Base-by-base conservation (phyloP, 1,140 invertebrate genomes). In the Psix sp. region DNA sequence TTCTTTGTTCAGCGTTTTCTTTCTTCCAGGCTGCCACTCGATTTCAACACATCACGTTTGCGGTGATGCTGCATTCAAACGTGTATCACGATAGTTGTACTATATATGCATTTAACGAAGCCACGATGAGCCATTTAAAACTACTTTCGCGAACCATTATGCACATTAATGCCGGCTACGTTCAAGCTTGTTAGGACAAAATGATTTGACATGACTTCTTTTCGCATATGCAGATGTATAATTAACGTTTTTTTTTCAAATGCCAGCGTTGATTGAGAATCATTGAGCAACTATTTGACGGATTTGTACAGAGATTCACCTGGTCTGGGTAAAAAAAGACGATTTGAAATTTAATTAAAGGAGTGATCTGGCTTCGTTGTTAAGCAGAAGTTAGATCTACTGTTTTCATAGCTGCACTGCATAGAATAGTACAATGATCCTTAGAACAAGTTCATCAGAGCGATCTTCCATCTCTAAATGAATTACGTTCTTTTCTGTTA, bases 21-120 rank as follows among this genome's bases (percentile, higher is more conserved):
- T 65, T 52, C 51, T 60, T 46, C 35, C 42, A 45, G 18, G 33
- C 38, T 62, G 46, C 40, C 45, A 46, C 68, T 67, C 73, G 73
- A 66, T 75, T 75, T 75, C 73, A 54, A 70, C 60, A 70, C 42
- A 66, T 54, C 65, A 38, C 54, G 40, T 18, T 73, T 46, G 31
- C 51, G 48, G 54, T 20, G 62, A 29, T 54, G 63, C 26, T 45
- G 40, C 46, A 74, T 74, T 54, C 54, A 63, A 70, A 56, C 73
- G 73, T 76, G 73, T 48, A 75, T 75, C 73, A 68, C 65, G 73
- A 75, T 75, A 75, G 54, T 65, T 56, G 39, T 54, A 68, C 21
- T 26, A 63, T 36, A n/a, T n/a, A 49, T 54, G 29, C 72, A 72
- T 54, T 59, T 73, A 73, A 73, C 60, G 60, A 73, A 73, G 60